These are phyloP conservation scores for Leuctra nigra DNA, from an alignment of 2,888 invertebrate species.

Conservation along the genomic window DNA sequence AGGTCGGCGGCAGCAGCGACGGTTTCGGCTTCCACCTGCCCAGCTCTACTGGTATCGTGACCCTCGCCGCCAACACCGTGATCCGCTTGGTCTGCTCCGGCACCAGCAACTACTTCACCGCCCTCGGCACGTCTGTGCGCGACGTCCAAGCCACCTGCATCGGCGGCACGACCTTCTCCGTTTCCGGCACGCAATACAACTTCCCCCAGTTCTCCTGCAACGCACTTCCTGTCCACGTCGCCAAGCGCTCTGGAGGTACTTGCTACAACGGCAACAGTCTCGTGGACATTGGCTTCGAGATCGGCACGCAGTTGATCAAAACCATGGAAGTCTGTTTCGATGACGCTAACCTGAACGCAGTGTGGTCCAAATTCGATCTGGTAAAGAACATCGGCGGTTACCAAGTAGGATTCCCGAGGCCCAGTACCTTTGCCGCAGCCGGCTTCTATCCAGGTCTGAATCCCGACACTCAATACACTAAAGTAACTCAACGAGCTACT, in stretches of 20 bases:
- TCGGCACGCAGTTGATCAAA: conserved; percentile 42
- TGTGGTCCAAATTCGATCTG: conserved; percentile 48
- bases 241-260: conserved; percentile 40
- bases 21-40: conserved; percentile 22
- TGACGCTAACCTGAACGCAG: conserved; percentile 42
- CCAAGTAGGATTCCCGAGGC: conserved; percentile 45
- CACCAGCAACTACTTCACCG: conserved; percentile 12
- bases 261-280: conserved; percentile 45
- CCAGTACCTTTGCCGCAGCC: conserved; percentile 45
- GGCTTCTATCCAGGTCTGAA: conserved; percentile 43
- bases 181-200: conserved; percentile 27
- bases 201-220: conserved; percentile 44
- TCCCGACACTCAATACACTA: conserved; percentile 36
- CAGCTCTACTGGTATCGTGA: not conserved
- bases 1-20: conserved; percentile 13
- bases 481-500: conserved; percentile 13
- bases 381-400: conserved; percentile 43
- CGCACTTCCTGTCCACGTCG: conserved; percentile 39
- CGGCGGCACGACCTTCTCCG: conserved; percentile 18
- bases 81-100: conserved; percentile 23
- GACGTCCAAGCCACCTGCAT: conserved; percentile 20
- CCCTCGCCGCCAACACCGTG: not conserved
- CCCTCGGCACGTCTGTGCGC: not conserved
- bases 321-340: conserved; percentile 51
- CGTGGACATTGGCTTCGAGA: conserved; percentile 49